These are phyloP conservation scores for Drosophila algonquin DNA, from an alignment of 2,888 invertebrate genomes.

Conservation along the genomic window DNA sequence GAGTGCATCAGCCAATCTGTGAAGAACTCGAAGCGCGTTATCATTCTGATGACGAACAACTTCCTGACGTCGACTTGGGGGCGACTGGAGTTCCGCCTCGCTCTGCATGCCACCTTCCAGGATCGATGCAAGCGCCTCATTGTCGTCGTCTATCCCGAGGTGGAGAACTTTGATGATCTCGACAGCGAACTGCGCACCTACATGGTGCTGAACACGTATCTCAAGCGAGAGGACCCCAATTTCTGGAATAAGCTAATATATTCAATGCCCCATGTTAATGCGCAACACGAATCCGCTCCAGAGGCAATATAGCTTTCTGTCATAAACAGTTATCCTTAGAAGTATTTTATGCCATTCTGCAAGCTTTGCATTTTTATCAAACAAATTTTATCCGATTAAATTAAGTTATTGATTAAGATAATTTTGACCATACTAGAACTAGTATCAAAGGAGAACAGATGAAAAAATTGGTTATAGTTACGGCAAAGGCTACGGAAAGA, in stretches of 20 bases:
- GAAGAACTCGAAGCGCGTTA: slow-evolving; percentile 30
- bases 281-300: background rate
- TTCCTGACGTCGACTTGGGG: slow-evolving; percentile 48
- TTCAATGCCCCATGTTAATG: slow-evolving; percentile 40
- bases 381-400: too few relatives aligned
- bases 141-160: slow-evolving; percentile 43
- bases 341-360: too few relatives aligned
- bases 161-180: slow-evolving; percentile 25
- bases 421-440: too few relatives aligned
- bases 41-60: slow-evolving; percentile 42
- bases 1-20: slow-evolving; percentile 37
- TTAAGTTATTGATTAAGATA: too few relatives aligned
- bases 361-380: too few relatives aligned
- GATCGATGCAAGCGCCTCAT: slow-evolving; percentile 43
- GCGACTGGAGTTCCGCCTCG: slow-evolving; percentile 41
- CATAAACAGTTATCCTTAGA: background rate
- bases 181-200: slow-evolving; percentile 37
- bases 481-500: too few relatives aligned
- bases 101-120: slow-evolving; percentile 35
- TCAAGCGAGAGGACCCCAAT: slow-evolving; percentile 30
- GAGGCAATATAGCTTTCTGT: background rate
- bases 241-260: slow-evolving; percentile 45
- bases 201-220: slow-evolving; percentile 42
- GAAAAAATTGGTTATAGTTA: too few relatives aligned
- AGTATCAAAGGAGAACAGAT: too few relatives aligned